Conservation (phyloP, 2,113 vertebrate species). For the Lampris megalopsis region DNA sequence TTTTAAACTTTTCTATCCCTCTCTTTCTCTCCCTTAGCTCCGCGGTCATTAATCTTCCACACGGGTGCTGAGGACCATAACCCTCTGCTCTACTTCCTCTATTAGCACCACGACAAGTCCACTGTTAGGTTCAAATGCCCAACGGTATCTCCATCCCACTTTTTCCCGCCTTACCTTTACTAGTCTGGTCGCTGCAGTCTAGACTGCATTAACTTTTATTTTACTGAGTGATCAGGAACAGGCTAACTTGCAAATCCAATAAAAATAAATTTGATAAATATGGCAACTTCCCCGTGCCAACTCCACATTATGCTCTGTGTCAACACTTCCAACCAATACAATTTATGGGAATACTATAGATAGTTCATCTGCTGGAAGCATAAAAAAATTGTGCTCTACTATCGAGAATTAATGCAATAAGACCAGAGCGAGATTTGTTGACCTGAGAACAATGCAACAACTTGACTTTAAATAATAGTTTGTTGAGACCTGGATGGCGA, state of each 20-base stretch:
- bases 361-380: no score
- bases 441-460: slow-evolving; percentile 12
- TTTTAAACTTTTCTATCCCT: slow-evolving; percentile 32
- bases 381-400: not conserved
- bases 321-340: no score
- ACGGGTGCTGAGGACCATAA: slow-evolving; percentile 77
- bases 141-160: slow-evolving; percentile 60
- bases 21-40: slow-evolving; percentile 62
- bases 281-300: not conserved
- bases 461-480: not conserved
- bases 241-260: not conserved
- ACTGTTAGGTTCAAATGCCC: slow-evolving; percentile 69
- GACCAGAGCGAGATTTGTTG: slow-evolving; percentile 26
- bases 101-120: slow-evolving; percentile 77
- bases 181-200: slow-evolving; percentile 43
- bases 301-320: not conserved
- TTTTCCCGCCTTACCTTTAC: slow-evolving; percentile 41
- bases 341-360: no score
- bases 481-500: not conserved
- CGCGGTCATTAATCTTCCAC: slow-evolving; percentile 79
- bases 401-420: slow-evolving; percentile 34
- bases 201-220: slow-evolving; percentile 28
- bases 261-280: not conserved
- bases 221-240: not conserved
- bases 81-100: slow-evolving; percentile 77